Base-by-base conservation (phyloP, 2,113 vertebrate species). In the Platanista minor region DNA sequence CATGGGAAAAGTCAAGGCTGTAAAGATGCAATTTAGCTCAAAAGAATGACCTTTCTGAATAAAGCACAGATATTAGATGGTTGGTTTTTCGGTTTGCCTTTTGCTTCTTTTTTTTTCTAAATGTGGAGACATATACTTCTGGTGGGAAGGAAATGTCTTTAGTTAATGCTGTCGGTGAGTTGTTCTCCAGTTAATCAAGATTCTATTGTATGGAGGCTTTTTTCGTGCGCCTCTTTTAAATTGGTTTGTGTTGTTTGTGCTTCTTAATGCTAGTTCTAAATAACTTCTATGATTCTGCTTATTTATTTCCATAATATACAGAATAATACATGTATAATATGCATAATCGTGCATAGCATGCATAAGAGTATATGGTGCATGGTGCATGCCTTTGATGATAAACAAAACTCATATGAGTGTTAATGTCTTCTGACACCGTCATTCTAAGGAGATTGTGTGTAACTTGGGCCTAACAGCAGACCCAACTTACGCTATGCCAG, bases 1-100 rank as follows among this genome's bases (percentile, higher is more conserved):
- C 88, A 85, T 88, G 85, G 71, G 85, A 91, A 94, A 95, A 97
- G 92, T 92, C 75, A 94, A 92, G 41, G 82, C 77, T 94, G 74
- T 92, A 94, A 96, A 96, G 67, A 81, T 81, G 59, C 8, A 87
- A 39, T 64, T 92, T 54, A 88, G 18, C 82, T 77, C 81, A 72
- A 77, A 95, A 95, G 61, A 95, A 96, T 67, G 66, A 78, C n/a
- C 46, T 91, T 96, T 88, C 46, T 39, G 87, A 92, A 92, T 94
- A 96, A 94, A 96, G 41, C 52, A 61, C 57, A 87, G 67, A 90
- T 94, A 93, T 61, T 83, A 59, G 72, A 46, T 78, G 78, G 62
- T 80, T 91, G 49, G 21, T 21, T 67, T 96, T 96, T 74, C 7
- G 31, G 29, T 67, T 92, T 90, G 27, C 25, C 11, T 94, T 94